Base-by-base conservation (phyloP, 2,888 invertebrate species). In the Epistrophella euchroma region DNA sequence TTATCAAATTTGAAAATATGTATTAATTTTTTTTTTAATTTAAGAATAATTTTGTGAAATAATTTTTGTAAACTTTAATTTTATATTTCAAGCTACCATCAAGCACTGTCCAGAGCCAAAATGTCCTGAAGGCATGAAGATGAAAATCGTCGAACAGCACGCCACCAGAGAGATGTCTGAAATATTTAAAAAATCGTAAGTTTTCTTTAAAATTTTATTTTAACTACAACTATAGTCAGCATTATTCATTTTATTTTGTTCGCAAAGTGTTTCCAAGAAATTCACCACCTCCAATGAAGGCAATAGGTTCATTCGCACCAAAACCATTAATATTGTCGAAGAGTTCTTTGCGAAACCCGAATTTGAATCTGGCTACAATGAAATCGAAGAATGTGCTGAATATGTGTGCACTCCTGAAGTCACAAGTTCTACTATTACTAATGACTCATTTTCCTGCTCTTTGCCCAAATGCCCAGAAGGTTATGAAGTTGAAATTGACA, bases 391-490 rank as follows among this genome's bases (percentile, higher is more conserved):
- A 22, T 92, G 92, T 70, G 90, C 90, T 43, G 92, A 92, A 81
- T 92, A 91, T 64, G 90, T 92, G 35, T 92, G 92, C 83, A 90
- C 91, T 6, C 92, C 92, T 35, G 90, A 90, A 71, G 7, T 25
- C 90, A 13, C 56, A 9, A 90, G 89, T 19, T 81, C 88, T 6
- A 88, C 90, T 1, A 81, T 88, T 35, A 90, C 89, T 22, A 91
- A 91, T 72, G 89, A 89, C 32, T 88, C 90, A 0, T 62, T 89
- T n/a, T 89, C 88, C 15, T 92, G 91, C 40, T 70, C 87, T 11
- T 88, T 90, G 55, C 91, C 91, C 28, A 91, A 91, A 77, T 96
- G 96, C 88, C 96, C 95, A 0, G 91, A 93, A 0, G 93, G 93
- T 1, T 96, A 95, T 90, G 92, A 93, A 9, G 91, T 95, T 1